Percentiles rank a stretch among this genome's conserved stretches.
These are phyloP conservation scores for Syngnathus rostellatus DNA, from an alignment of 2,797 vertebrate species.

Conservation along the genomic window DNA sequence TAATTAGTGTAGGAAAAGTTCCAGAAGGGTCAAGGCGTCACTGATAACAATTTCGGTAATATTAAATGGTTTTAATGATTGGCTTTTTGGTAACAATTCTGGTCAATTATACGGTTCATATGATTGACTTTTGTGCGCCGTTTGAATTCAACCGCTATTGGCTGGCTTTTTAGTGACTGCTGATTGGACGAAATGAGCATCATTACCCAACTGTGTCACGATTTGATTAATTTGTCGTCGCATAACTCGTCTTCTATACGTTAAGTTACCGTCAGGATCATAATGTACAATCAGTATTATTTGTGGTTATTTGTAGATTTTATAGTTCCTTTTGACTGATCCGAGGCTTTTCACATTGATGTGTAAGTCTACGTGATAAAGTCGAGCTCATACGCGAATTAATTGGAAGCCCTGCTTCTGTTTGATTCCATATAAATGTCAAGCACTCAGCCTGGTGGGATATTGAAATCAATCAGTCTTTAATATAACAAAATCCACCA, in stretches of 20 bases:
- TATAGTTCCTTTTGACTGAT: conserved; percentile 53
- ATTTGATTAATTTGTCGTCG: background rate
- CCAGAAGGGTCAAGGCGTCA: too few species aligned
- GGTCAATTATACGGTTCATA: too few species aligned
- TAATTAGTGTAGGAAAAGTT: background rate
- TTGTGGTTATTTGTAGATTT: conserved; percentile 48
- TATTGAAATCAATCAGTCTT: conserved; percentile 61
- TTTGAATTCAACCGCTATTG: too few species aligned
- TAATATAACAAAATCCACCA: conserved; percentile 41
- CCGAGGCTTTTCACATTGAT: conserved; percentile 53
- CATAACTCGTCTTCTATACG: background rate
- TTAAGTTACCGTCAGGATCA: background rate
- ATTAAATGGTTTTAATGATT: too few species aligned
- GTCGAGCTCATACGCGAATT: conserved; percentile 45
- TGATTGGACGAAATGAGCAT: too few species aligned
- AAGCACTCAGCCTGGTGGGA: conserved; percentile 51
- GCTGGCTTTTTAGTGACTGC: too few species aligned
- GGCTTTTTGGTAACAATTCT: too few species aligned
- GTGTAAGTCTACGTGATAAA: conserved; percentile 42
- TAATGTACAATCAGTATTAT: conserved; percentile 18
- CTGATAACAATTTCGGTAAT: too few species aligned
- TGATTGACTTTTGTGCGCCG: too few species aligned
- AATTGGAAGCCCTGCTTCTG: conserved; percentile 53
- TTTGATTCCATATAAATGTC: conserved; percentile 61
- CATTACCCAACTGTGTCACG: too few species aligned